Evolutionary conservation across 2,888 invertebrate species (phyloP), one percentile per base, ranked within the genome.

Genomic region (Colostygia pectinataria): DNA sequence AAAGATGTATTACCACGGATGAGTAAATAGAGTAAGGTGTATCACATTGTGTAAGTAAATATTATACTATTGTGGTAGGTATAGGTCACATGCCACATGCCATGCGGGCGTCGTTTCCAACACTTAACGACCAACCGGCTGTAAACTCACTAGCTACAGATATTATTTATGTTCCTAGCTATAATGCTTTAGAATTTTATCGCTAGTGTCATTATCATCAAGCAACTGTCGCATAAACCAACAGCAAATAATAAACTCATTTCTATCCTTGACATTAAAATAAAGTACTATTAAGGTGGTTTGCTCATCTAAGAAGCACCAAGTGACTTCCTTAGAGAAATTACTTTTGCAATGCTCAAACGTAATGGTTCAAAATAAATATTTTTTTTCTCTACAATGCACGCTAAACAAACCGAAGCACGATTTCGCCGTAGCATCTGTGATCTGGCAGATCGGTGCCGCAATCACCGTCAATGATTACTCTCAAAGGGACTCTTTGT

Each of bases 391-490:
- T 43, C 15, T 33, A n/a, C 23, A 47, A 34, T 37, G 43, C 39
- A 45, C 47, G 44, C 51, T 71, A 70, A 75, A 70, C 72, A 70
- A 71, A 71, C 69, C 62, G 54, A 62, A 63, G 58, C 56, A 59
- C 59, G 59, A 61, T 64, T 52, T 52, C 25, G 63, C 68, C 63
- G 64, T 68, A 69, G 54, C 58, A 59, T 65, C 65, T 40, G 40
- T 40, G 40, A 40, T 40, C 40, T 72, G 61, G 64, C 71, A 67
- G 66, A 60, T 65, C 62, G 58, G 70, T 68, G 71, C 65, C 71
- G 69, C 71, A 79, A 78, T 82, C 79, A 82, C 74, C 68, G 69
- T 65, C 70, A 64, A 69, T 80, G 80, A 83, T 82, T 82, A 69
- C 75, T 75, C 71, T 70, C 65, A 51, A 73, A 71, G 65, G 72